Conservation (phyloP, 2,113 vertebrate species). For the Chaenogobius annularis region DNA sequence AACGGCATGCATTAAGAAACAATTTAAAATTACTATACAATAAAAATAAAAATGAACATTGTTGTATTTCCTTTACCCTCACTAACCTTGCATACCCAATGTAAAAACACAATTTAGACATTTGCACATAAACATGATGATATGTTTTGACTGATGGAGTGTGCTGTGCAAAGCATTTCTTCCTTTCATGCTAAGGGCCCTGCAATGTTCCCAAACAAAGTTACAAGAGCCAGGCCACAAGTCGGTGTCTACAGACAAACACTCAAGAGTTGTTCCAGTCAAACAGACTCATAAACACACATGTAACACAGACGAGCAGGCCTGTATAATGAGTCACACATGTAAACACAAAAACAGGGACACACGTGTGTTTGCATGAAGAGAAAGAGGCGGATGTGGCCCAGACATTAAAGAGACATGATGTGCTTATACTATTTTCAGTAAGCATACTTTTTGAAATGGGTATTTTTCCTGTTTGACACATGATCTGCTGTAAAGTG, state of each 20-base stretch:
- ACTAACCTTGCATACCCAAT: neutral
- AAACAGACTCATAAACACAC: conserved; percentile 49
- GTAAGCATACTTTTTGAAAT: conserved; percentile 5
- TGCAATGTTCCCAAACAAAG: conserved; percentile 27
- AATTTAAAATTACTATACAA: too few species aligned
- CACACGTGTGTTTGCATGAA: conserved; percentile 12
- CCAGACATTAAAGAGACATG: conserved; percentile 2
- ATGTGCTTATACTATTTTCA: conserved; percentile 10
- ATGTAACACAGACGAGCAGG: conserved; percentile 50
- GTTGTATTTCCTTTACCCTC: neutral
- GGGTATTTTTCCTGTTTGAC: conserved; percentile 2
- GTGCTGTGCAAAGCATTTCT: conserved; percentile 4
- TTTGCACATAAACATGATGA: conserved; percentile 15
- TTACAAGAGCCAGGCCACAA: conserved; percentile 18
- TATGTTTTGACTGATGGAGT: conserved; percentile 1
- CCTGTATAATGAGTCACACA: conserved; percentile 21
- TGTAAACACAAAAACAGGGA: conserved; percentile 22
- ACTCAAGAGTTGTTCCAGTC: conserved; percentile 17
- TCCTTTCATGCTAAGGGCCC: conserved; percentile 15
- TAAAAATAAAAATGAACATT: too few species aligned
- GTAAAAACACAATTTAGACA: conserved; percentile 3
- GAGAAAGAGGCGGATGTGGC: neutral
- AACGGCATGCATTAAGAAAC: too few species aligned
- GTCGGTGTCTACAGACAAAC: conserved; percentile 25
- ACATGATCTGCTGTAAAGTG: conserved; percentile 2